Evolutionary conservation across 2,797 vertebrate species (phyloP).

Genomic region (Argya squamiceps): DNA sequence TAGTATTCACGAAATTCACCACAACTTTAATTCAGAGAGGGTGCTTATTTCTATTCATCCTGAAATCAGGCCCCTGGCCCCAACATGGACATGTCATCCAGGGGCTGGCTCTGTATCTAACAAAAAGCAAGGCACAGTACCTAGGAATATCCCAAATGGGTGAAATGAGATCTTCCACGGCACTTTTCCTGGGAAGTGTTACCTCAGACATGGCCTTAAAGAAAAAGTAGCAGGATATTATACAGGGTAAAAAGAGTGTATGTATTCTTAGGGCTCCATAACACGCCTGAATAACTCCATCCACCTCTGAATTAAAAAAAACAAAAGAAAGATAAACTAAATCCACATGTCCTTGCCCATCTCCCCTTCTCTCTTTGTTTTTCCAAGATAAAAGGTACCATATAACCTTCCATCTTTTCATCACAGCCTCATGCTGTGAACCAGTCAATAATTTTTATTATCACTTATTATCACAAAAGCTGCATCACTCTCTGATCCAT

Average conservation of each 20-base stretch:
- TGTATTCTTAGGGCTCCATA: neutral
- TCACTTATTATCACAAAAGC: conserved; percentile 35
- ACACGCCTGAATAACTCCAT: neutral
- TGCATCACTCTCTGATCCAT: neutral
- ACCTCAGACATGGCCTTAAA: neutral
- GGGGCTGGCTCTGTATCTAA: neutral
- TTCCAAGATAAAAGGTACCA: neutral
- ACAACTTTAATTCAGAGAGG: neutral
- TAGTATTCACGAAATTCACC: neutral
- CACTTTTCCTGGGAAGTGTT: neutral
- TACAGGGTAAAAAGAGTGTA: neutral
- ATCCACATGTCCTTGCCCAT: neutral
- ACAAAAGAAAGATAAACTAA: neutral
- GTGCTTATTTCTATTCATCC: neutral
- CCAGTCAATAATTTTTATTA: conserved; percentile 44
- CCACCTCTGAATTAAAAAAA: neutral
- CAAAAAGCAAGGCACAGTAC: neutral
- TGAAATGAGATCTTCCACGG: neutral
- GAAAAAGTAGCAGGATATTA: neutral
- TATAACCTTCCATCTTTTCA: neutral
- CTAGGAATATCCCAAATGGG: neutral
- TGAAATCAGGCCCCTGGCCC: neutral
- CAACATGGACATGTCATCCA: neutral
- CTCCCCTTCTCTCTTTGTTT: neutral
- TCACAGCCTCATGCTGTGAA: neutral